A percentile compares a stretch with the other conserved stretches of the same genome.
Evolutionary conservation across 2,888 invertebrate genomes (phyloP).

Genomic region (Spialia ferax): DNA sequence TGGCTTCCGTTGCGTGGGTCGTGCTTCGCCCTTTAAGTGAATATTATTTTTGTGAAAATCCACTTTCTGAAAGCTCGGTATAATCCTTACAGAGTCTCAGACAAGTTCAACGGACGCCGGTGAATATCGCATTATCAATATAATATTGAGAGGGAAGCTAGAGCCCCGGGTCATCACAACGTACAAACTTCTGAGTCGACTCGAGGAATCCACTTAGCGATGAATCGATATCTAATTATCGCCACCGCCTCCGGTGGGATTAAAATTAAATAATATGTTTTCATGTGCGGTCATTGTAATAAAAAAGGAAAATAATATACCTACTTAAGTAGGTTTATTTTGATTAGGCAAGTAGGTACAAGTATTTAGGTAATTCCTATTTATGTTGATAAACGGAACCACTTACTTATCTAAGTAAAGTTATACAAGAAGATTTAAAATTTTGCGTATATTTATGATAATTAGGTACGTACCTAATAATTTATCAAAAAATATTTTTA

Average conservation of each 20-base stretch:
- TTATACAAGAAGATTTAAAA: no score
- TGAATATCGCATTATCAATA: constrained; percentile 73
- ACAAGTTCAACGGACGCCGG: constrained; percentile 63
- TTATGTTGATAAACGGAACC: no score
- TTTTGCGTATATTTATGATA: no score
- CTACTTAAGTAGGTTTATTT: no score
- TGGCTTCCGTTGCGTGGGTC: constrained; percentile 8
- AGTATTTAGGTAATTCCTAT: no score
- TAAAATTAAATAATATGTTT: constrained; percentile 53
- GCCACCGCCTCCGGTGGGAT: constrained; percentile 49
- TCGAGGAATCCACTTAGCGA: constrained; percentile 66
- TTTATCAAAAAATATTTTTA: no score
- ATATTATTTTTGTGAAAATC: constrained; percentile 50
- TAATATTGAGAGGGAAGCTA: constrained; percentile 64
- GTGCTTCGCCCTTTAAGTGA: constrained; percentile 9
- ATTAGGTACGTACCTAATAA: no score
- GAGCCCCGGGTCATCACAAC: constrained; percentile 62
- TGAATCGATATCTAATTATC: constrained; percentile 62
- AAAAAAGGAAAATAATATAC: not conserved
- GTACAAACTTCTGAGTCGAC: constrained; percentile 55
- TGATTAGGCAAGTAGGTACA: no score
- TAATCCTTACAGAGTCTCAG: constrained; percentile 71
- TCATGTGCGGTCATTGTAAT: constrained; percentile 7
- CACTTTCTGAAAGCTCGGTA: constrained; percentile 57
- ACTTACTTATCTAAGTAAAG: no score